Evolutionary conservation across 2,113 vertebrate species (phyloP).

Genomic region (Cinclus cinclus): DNA sequence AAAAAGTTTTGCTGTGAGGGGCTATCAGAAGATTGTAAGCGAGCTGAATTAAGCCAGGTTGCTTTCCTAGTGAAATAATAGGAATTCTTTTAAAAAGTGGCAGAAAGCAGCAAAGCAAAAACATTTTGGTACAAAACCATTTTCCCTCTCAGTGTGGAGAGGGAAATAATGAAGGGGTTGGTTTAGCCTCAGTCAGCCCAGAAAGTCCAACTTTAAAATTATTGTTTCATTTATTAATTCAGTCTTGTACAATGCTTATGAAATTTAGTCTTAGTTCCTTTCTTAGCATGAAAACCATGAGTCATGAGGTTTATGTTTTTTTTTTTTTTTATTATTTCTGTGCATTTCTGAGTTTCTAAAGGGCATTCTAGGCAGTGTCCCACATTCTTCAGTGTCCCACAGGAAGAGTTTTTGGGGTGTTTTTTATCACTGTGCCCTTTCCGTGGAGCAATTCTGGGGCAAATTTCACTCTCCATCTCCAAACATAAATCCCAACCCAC

Average conservation of each 20-base stretch:
- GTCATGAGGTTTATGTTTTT: background rate
- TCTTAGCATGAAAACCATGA: background rate
- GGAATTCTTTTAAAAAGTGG: background rate
- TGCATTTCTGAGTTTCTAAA: background rate
- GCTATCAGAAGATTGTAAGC: background rate
- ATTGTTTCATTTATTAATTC: background rate
- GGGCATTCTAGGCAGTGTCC: background rate
- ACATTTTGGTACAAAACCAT: background rate
- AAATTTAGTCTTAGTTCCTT: background rate
- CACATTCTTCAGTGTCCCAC: too few relatives aligned
- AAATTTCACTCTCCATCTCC: background rate
- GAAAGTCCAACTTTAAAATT: background rate
- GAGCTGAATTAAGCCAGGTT: background rate
- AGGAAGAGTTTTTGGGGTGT: background rate
- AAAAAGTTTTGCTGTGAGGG: background rate
- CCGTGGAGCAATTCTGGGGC: background rate
- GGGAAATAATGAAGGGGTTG: background rate
- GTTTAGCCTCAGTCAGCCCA: background rate
- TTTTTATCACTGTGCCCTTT: background rate
- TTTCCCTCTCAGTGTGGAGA: background rate
- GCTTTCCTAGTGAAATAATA: background rate
- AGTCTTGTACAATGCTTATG: background rate
- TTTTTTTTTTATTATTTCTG: background rate
- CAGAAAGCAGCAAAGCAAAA: background rate
- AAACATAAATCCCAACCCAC: background rate